Conservation (phyloP, 2,888 invertebrate species). For the Barypeithes pellucidus region DNA sequence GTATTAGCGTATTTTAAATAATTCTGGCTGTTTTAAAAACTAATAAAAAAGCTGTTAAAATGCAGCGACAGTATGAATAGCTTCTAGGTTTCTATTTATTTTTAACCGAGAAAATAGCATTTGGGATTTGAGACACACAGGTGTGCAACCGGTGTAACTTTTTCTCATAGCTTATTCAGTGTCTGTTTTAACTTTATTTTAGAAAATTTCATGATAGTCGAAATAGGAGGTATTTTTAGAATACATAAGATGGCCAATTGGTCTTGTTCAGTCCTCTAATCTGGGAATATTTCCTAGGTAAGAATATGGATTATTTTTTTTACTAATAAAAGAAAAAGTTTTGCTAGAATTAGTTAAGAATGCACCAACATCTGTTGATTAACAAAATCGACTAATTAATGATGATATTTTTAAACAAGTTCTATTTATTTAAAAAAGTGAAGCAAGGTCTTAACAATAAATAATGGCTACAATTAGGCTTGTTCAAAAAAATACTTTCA, state of each 20-base stretch:
- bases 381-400: neutral
- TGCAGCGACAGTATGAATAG: slow-evolving; percentile 11
- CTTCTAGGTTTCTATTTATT: neutral
- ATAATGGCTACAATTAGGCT: neutral
- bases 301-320: too few species aligned
- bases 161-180: slow-evolving; percentile 9
- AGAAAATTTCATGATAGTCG: too few species aligned
- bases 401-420: neutral
- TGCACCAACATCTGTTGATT: too few species aligned
- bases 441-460: neutral
- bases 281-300: too few species aligned
- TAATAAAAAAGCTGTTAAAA: slow-evolving; percentile 21
- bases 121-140: slow-evolving; percentile 10
- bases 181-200: slow-evolving; percentile 4
- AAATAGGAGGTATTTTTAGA: too few species aligned
- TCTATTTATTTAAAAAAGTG: neutral
- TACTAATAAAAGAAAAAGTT: too few species aligned
- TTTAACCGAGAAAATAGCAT: slow-evolving; percentile 14
- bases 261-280: too few species aligned
- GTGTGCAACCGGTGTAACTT: neutral
- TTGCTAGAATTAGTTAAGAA: too few species aligned
- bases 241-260: too few species aligned
- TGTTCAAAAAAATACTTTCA: slow-evolving; percentile 2
- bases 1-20: slow-evolving; percentile 3
- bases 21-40: slow-evolving; percentile 17